These are phyloP conservation scores for Yponomeuta malinellus DNA, from an alignment of 2,888 invertebrate genomes.

Conservation along the genomic window DNA sequence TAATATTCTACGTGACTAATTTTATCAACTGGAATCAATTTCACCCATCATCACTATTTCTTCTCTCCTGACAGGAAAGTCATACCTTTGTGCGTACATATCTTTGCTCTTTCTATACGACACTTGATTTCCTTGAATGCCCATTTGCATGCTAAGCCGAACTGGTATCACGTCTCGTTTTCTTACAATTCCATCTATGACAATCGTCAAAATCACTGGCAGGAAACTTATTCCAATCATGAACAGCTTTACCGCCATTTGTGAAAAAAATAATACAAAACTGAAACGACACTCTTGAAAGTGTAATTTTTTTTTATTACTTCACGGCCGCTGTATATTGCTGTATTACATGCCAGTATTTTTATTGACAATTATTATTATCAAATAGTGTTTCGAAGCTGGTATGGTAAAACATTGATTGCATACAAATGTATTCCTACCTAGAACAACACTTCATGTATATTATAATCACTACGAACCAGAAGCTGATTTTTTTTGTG, in stretches of 20 bases:
- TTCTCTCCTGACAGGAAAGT: not conserved
- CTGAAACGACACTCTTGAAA: not conserved
- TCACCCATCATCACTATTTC: not conserved
- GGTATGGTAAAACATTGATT: no score
- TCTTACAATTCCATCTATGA: not conserved
- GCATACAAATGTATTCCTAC: no score
- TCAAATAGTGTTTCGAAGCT: no score
- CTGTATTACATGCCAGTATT: no score
- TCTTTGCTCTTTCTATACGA: not conserved
- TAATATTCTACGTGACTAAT: not conserved
- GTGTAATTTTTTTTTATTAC: no score
- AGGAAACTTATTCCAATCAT: not conserved
- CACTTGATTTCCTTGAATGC: not conserved
- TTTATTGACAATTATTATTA: no score
- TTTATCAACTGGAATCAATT: not conserved
- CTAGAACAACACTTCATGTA: no score
- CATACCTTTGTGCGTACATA: not conserved
- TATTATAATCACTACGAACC: no score
- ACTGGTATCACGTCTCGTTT: not conserved
- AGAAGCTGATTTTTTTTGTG: no score
- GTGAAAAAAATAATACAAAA: not conserved
- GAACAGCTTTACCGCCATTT: not conserved
- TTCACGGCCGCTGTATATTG: no score
- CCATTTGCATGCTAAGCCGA: not conserved
- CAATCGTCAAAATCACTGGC: not conserved